Conservation (phyloP, 2,113 vertebrate genomes). For the Nanorana parkeri region DNA sequence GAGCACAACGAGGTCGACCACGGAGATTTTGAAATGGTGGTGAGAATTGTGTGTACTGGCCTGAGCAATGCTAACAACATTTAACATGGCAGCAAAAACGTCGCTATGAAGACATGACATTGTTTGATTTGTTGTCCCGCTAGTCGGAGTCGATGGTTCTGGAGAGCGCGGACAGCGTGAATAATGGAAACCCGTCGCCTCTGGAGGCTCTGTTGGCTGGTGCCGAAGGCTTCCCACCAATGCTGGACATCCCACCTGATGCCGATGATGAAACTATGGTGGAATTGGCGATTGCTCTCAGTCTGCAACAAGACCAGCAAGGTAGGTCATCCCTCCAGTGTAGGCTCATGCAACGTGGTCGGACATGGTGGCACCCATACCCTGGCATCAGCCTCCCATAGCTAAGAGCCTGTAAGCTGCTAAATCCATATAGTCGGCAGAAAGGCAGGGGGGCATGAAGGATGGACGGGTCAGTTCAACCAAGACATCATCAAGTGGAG, state of each 20-base stretch:
- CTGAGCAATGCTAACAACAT: neutral
- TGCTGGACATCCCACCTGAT: slow-evolving; percentile 98
- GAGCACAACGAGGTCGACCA: slow-evolving; percentile 96
- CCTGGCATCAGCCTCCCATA: too few species aligned
- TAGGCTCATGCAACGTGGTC: too few species aligned
- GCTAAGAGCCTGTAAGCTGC: too few species aligned
- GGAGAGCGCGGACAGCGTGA: slow-evolving; percentile 94
- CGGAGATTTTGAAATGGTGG: slow-evolving; percentile 99
- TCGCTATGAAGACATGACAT: neutral
- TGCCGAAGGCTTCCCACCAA: slow-evolving; percentile 95
- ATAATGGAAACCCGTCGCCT: slow-evolving; percentile 96
- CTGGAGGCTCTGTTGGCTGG: slow-evolving; percentile 95
- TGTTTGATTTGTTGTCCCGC: neutral
- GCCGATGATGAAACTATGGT: slow-evolving; percentile 99
- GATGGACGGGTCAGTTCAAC: too few species aligned
- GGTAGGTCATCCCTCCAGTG: slow-evolving; percentile 70
- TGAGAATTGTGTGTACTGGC: slow-evolving; percentile 69
- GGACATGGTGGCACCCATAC: too few species aligned
- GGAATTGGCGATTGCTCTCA: slow-evolving; percentile 95
- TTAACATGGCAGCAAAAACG: neutral
- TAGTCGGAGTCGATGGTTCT: slow-evolving; percentile 98
- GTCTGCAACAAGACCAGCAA: slow-evolving; percentile 98
- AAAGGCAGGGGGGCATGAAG: too few species aligned
- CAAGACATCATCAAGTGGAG: too few species aligned
- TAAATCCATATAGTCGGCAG: too few species aligned